phyloP scores from a whole-genome alignment of 2,113 vertebrate genomes.

The Ageneiosus marmoratus region DNA sequence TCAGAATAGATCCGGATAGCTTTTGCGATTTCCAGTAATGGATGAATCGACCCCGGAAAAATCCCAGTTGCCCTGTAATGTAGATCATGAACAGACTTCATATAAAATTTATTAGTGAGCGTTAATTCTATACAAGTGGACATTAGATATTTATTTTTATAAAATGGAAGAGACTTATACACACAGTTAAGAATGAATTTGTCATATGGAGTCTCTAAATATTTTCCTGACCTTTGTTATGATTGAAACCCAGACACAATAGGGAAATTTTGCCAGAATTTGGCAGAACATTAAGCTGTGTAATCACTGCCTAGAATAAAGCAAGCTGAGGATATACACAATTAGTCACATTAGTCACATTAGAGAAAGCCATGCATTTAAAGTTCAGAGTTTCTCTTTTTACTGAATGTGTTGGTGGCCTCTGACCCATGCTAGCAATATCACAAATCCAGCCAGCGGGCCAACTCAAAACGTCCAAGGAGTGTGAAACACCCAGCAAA shows the following conservation, averaged over 20 bases:
- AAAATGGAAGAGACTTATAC: neutral
- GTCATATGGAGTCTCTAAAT: neutral
- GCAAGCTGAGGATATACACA: neutral
- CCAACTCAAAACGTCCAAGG: neutral
- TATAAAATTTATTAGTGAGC: neutral
- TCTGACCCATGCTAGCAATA: neutral
- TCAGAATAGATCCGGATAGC: too few relatives aligned
- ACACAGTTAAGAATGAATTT: neutral
- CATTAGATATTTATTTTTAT: neutral
- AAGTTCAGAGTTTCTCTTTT: constrained; percentile 8
- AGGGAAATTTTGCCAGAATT: neutral
- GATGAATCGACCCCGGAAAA: too few relatives aligned
- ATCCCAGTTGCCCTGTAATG: neutral
- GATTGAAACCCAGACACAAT: constrained; percentile 6
- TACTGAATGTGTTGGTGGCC: neutral
- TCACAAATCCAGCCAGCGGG: neutral
- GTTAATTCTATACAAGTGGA: neutral
- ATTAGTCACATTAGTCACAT: neutral
- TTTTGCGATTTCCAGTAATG: too few relatives aligned
- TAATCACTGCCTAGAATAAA: constrained; percentile 6
- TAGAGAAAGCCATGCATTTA: neutral
- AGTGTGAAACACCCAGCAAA: neutral
- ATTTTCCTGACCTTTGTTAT: neutral
- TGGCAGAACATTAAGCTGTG: neutral
- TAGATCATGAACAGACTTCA: neutral